phyloP scores from a whole-genome alignment of 2,113 vertebrate genomes.

The Leptodactylus fuscus region DNA sequence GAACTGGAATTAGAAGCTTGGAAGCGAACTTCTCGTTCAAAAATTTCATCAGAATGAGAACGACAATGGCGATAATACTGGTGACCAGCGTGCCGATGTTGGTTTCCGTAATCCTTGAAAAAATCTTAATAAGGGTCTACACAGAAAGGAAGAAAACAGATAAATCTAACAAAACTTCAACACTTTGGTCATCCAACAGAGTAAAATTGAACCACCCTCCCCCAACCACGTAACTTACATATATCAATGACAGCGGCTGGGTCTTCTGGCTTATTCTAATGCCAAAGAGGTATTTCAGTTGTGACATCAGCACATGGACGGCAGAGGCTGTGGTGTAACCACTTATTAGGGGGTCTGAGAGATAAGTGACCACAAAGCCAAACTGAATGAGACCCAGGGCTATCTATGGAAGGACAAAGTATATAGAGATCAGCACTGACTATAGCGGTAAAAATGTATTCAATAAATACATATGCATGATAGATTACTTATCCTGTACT shows the following conservation, averaged over 20 bases:
- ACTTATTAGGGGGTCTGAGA: conserved; percentile 91
- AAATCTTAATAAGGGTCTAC: conserved; percentile 84
- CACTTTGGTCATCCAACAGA: not conserved
- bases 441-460: too few species aligned
- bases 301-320: conserved; percentile 89
- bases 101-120: conserved; percentile 74
- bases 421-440: not conserved
- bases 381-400: conserved; percentile 87
- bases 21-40: conserved; percentile 76
- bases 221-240: conserved; percentile 74
- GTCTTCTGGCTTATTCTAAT: conserved; percentile 72
- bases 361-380: conserved; percentile 93
- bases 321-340: conserved; percentile 91
- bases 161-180: not conserved
- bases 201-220: not conserved
- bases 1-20: conserved; percentile 83
- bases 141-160: conserved; percentile 10
- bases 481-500: too few species aligned
- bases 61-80: conserved; percentile 77
- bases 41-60: conserved; percentile 82
- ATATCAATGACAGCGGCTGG: conserved; percentile 83
- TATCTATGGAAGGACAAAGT: conserved; percentile 74
- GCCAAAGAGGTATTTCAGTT: conserved; percentile 92
- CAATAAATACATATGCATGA: too few species aligned
- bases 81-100: conserved; percentile 80